Base-by-base conservation (phyloP, 2,888 invertebrate species). In the Cataglyphis rosenhaueri region DNA sequence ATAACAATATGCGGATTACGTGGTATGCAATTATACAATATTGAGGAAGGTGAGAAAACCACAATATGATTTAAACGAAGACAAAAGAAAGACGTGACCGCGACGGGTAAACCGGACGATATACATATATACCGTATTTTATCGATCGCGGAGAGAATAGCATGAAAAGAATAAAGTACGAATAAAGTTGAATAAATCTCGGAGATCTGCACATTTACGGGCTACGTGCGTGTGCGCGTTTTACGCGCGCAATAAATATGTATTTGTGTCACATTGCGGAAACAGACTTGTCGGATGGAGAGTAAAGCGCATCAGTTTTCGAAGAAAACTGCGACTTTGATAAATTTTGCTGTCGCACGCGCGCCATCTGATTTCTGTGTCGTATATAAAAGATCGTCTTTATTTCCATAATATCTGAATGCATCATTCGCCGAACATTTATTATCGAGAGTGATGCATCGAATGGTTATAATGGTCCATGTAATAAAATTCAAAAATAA, bases 171-270 rank as follows among this genome's bases (percentile, higher is more conserved):
- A 29, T n/a, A 29, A 52, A 52, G 52, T 52, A 52, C 52, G 59
- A 68, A 76, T 76, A 76, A 68, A 76, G 68, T 76, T 59, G 73
- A 79, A 79, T 74, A 74, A 57, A 79, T 79, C 59, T 74, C 44
- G 21, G 66, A 76, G 38, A 9, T 52, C 65, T 25, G 52, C 18
- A 35, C 35, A 52, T 64, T 75, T 65, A 41, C 32, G 32, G 21
- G n/a, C 38, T 68, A 29, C 41, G 29, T 66, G 76, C 21, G 25
- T 38, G 38, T 15, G 21, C 29, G 71, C 15, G 68, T 76, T 84
- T 87, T 78, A 61, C 65, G 59, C 32, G 59, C 55, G 8, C 44
- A 57, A 86, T 88, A 88, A 87, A 84, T 87, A 88, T 85, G 85
- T 84, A 84, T 87, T 74, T 65, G 62, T 78, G 76, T 55, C 74